Evolutionary conservation across 2,113 vertebrate genomes (phyloP), one percentile per base, ranked within the genome.

Genomic region (Acinonyx jubatus): DNA sequence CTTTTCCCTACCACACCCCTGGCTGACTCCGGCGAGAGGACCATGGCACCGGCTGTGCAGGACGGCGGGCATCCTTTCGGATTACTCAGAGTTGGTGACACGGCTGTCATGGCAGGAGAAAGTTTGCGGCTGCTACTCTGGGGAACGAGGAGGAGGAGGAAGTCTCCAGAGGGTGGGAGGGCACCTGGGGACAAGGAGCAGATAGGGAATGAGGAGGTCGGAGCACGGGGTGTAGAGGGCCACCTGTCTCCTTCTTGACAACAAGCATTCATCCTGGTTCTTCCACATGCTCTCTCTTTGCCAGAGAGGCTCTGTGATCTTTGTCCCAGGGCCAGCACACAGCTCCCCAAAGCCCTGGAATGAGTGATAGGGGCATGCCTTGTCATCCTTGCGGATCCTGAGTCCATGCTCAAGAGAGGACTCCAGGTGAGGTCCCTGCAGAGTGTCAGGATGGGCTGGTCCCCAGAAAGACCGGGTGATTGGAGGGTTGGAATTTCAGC

Each of bases 1-100:
- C 21, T 45, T 36, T 88, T n/a, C 14, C 73, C 80, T 4, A 1
- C 3, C 25, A 57, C 36, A 63, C 36, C 45, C 27, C 4, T 8
- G 0, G 0, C 18, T 2, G 29, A 19, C 13, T 31, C 71, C 14
- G 1, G 33, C 21, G 7, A 12, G 33, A 33, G 33, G 14, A 5
- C 1, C 14, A 1, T 0, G 3, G 18, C 29, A 2, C 21, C 9
- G 0, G 8, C 48, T 21, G 1, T 4, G 5, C 55, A 23, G 3
- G 1, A 12, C 66, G 2, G 36, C 16, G 2, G 1, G 12, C 14
- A 13, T 5, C 0, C 45, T 57, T 16, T 25, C 63, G 16, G 21
- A 19, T 7, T 1, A 16, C 23, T 38, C n/a, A 1, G 1, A 23
- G 45, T 10, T 7, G 4, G 33, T 57, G 61, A 25, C 2, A 48